Evolutionary conservation across 2,113 vertebrate species (phyloP).

Genomic region (Lycocorax pyrrhopterus): DNA sequence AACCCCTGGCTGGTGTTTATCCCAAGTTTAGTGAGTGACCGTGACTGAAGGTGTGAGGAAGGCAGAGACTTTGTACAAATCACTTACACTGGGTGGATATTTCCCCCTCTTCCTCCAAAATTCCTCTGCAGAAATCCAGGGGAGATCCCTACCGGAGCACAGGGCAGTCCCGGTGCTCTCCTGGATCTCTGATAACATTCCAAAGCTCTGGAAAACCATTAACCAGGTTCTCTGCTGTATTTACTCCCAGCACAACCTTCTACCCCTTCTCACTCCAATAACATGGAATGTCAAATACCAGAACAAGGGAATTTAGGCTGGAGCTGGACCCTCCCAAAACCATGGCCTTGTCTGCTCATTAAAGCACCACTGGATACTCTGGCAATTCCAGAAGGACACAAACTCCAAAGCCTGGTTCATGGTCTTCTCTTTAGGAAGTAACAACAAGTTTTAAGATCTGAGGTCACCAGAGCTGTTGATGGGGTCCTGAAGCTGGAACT

Average conservation of each 20-base stretch:
- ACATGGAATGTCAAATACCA: rapidly evolving
- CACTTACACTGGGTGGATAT: rapidly evolving
- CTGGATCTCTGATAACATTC: too few relatives aligned
- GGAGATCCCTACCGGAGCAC: background rate
- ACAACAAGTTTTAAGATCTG: background rate
- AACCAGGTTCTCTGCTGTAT: background rate
- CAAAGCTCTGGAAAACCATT: background rate
- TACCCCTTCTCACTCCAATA: background rate
- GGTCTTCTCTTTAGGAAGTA: background rate
- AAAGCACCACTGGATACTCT: background rate
- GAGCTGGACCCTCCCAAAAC: background rate
- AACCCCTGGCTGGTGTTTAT: background rate
- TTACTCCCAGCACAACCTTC: background rate
- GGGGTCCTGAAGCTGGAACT: background rate
- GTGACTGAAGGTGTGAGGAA: rapidly evolving
- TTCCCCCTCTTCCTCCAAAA: background rate
- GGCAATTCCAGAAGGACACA: background rate
- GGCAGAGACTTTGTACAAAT: background rate
- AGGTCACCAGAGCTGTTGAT: background rate
- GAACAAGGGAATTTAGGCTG: background rate
- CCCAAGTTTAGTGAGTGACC: background rate
- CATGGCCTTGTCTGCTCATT: background rate
- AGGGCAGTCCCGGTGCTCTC: background rate
- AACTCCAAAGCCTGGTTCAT: background rate
- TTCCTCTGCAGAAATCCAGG: background rate